These are phyloP conservation scores for Hedya salicella DNA, from an alignment of 2,888 invertebrate species.

Conservation along the genomic window DNA sequence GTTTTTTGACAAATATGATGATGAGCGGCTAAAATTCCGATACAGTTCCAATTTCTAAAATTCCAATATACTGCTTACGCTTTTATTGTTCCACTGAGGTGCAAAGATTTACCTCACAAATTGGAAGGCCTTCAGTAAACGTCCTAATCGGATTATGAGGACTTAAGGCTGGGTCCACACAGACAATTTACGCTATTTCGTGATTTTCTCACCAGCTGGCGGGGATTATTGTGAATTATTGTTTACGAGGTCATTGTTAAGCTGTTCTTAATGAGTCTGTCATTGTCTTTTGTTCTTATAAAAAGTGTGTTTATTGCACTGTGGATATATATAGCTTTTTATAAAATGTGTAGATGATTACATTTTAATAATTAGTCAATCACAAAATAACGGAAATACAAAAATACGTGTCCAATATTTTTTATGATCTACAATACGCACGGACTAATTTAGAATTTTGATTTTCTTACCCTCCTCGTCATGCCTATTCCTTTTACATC, in stretches of 20 bases:
- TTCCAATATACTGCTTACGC: background rate
- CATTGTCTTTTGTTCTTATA: background rate
- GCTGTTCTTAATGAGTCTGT: background rate
- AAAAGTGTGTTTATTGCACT: background rate
- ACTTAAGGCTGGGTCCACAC: constrained; percentile 31
- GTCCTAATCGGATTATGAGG: constrained; percentile 40
- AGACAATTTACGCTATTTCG: constrained; percentile 31
- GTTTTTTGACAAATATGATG: too few species aligned
- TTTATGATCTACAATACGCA: too few species aligned
- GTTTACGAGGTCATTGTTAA: background rate
- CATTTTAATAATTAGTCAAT: too few species aligned
- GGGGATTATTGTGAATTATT: constrained; percentile 15
- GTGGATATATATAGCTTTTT: too few species aligned
- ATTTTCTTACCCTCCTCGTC: too few species aligned
- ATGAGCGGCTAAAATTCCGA: background rate
- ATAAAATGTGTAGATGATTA: too few species aligned
- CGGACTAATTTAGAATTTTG: too few species aligned
- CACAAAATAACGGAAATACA: too few species aligned
- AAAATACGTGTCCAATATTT: too few species aligned
- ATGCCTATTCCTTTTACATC: too few species aligned
- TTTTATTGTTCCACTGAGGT: constrained; percentile 18
- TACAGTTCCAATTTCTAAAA: too few species aligned
- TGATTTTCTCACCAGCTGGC: constrained; percentile 17
- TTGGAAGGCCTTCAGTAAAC: constrained; percentile 41
- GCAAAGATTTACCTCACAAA: constrained; percentile 42